Percentiles rank a stretch among this genome's conserved stretches.
Evolutionary conservation across 2,113 vertebrate genomes (phyloP).

Genomic region (Rhizomys pruinosus): DNA sequence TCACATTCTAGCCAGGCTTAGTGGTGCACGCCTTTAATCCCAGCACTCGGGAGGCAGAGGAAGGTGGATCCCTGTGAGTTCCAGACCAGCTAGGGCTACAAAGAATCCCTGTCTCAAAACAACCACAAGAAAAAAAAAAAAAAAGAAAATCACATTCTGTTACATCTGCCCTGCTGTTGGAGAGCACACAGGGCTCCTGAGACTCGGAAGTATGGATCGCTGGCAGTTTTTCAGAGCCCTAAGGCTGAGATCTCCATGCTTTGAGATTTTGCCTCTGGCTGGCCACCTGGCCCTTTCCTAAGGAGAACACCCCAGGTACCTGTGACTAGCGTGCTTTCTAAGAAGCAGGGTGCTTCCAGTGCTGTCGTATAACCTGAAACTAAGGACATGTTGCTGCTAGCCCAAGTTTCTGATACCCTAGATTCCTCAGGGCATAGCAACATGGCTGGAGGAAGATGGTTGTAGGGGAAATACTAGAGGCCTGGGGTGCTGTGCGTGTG

Average conservation of each 20-base stretch:
- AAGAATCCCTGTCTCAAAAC: too few species aligned
- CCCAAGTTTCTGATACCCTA: neutral
- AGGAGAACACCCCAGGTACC: neutral
- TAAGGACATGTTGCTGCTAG: neutral
- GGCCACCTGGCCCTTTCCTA: neutral
- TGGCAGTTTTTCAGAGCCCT: neutral
- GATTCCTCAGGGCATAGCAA: neutral
- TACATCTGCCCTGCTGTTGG: rapidly evolving
- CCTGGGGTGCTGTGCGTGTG: neutral
- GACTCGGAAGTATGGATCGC: too few species aligned
- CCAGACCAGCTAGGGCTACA: too few species aligned
- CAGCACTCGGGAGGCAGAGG: too few species aligned
- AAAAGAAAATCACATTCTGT: too few species aligned
- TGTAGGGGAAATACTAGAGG: neutral
- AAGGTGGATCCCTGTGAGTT: too few species aligned
- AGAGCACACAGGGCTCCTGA: neutral
- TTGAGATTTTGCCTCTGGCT: neutral
- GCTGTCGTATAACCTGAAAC: neutral
- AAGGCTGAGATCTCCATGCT: neutral
- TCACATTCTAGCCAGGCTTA: too few species aligned
- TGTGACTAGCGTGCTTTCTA: neutral
- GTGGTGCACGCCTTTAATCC: too few species aligned
- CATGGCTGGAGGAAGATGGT: too few species aligned
- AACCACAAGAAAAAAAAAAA: too few species aligned
- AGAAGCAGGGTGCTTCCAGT: neutral